Evolutionary conservation across 2,888 invertebrate genomes (phyloP).

Genomic region (Malthinus seriepunctatus): DNA sequence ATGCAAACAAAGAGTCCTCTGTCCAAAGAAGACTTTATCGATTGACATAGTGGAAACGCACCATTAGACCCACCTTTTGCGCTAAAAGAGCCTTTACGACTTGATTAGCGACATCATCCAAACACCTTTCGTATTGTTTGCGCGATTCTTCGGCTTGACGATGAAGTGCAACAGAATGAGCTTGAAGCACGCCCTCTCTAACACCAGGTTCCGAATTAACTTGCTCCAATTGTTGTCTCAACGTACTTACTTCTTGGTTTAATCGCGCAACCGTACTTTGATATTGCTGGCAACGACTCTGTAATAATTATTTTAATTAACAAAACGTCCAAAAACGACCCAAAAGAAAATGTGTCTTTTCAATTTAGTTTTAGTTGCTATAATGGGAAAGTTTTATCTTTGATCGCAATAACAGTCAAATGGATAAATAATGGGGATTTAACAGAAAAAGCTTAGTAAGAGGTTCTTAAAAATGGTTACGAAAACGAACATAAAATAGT

Average conservation of each 20-base stretch:
- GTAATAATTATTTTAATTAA: conserved; percentile 37
- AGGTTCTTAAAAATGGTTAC: neutral
- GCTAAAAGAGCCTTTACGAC: conserved; percentile 81
- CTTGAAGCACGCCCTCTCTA: conserved; percentile 60
- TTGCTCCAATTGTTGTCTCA: conserved; percentile 62
- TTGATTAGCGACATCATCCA: conserved; percentile 83
- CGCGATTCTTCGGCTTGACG: conserved; percentile 68
- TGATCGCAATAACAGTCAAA: conserved; percentile 11
- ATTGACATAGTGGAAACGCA: too few species aligned
- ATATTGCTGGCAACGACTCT: conserved; percentile 75
- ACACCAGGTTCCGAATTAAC: conserved; percentile 56
- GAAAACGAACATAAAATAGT: neutral
- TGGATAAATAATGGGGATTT: conserved; percentile 3
- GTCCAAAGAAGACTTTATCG: neutral
- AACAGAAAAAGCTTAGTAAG: neutral
- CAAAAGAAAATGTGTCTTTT: neutral
- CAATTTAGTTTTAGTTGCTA: conserved; percentile 6
- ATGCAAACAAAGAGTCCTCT: neutral
- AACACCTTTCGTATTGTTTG: conserved; percentile 76
- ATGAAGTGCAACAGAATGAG: conserved; percentile 65
- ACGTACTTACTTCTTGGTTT: conserved; percentile 69
- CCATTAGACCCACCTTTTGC: conserved; percentile 68
- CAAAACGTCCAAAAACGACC: conserved; percentile 41
- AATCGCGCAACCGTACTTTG: conserved; percentile 68
- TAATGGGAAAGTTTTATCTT: conserved; percentile 6